Conservation (phyloP, 1,140 invertebrate genomes). For the Venturia canescens region DNA sequence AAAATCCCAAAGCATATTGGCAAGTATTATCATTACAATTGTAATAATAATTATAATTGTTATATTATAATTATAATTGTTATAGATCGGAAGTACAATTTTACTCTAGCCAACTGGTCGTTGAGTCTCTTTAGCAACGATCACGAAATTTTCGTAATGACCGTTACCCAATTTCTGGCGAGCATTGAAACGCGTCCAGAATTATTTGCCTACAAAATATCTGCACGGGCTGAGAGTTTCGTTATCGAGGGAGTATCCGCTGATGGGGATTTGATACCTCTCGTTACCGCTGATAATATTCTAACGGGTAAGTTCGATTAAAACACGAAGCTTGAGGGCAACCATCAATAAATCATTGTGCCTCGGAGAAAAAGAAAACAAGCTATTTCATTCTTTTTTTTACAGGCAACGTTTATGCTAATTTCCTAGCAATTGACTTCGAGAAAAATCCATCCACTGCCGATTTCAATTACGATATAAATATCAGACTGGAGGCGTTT, state of each 20-base stretch:
- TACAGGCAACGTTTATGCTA: slow-evolving; percentile 80
- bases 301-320: slow-evolving; percentile 77
- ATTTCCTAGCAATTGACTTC: slow-evolving; percentile 86
- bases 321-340: slow-evolving; percentile 12
- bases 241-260: slow-evolving; percentile 86
- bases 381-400: slow-evolving; percentile 47
- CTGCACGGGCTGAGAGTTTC: slow-evolving; percentile 86
- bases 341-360: slow-evolving; percentile 9
- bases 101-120: slow-evolving; percentile 86
- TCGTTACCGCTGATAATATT: slow-evolving; percentile 84
- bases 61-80: not conserved
- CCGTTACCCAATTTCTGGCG: slow-evolving; percentile 84
- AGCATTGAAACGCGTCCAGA: slow-evolving; percentile 86
- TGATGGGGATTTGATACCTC: slow-evolving; percentile 85
- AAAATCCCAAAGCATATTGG: slow-evolving; percentile 63
- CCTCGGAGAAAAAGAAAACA: not conserved
- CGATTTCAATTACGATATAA: slow-evolving; percentile 84
- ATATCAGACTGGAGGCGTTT: slow-evolving; percentile 83
- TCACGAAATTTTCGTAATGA: slow-evolving; percentile 85
- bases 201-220: slow-evolving; percentile 84
- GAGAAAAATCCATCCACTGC: slow-evolving; percentile 84
- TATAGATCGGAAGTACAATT: slow-evolving; percentile 87
- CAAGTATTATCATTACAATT: slow-evolving; percentile 37
- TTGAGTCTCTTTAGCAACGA: slow-evolving; percentile 83
- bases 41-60: slow-evolving; percentile 57